A percentile compares a stretch with the other conserved stretches of the same genome.
These are phyloP conservation scores for Hemichromis elongatus DNA, from an alignment of 2,113 vertebrate species.

Conservation along the genomic window DNA sequence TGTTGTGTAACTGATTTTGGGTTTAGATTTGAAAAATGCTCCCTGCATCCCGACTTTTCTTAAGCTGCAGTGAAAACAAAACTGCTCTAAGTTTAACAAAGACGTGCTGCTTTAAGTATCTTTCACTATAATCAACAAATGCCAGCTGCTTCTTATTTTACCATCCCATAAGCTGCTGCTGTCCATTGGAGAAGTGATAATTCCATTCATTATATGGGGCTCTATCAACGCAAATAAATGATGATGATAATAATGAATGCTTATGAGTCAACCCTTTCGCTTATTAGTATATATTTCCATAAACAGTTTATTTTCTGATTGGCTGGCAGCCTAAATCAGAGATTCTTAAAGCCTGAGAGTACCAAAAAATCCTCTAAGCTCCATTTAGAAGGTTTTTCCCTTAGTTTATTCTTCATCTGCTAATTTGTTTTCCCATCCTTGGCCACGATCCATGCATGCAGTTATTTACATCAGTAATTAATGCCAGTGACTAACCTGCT, in stretches of 20 bases:
- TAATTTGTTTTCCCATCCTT: neutral
- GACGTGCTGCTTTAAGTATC: constrained; percentile 5
- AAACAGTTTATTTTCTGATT: neutral
- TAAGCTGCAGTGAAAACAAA: constrained; percentile 41
- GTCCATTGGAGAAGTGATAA: neutral
- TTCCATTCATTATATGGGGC: constrained; percentile 5
- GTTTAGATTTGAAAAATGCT: constrained; percentile 45
- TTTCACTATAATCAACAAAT: neutral
- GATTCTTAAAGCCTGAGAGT: neutral
- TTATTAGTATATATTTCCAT: neutral
- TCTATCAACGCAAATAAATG: neutral
- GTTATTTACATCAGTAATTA: neutral
- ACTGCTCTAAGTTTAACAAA: constrained; percentile 21
- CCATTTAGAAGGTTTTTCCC: neutral
- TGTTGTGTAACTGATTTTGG: constrained; percentile 47
- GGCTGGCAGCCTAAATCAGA: neutral
- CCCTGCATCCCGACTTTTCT: constrained; percentile 18
- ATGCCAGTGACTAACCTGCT: neutral
- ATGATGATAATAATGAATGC: neutral
- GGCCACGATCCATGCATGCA: neutral
- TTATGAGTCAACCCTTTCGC: neutral
- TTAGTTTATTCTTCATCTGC: neutral
- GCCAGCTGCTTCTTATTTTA: neutral
- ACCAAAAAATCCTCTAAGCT: neutral
- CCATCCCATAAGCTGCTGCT: neutral